These are phyloP conservation scores for Erebia epiphron DNA, from an alignment of 2,888 invertebrate species.

Conservation along the genomic window DNA sequence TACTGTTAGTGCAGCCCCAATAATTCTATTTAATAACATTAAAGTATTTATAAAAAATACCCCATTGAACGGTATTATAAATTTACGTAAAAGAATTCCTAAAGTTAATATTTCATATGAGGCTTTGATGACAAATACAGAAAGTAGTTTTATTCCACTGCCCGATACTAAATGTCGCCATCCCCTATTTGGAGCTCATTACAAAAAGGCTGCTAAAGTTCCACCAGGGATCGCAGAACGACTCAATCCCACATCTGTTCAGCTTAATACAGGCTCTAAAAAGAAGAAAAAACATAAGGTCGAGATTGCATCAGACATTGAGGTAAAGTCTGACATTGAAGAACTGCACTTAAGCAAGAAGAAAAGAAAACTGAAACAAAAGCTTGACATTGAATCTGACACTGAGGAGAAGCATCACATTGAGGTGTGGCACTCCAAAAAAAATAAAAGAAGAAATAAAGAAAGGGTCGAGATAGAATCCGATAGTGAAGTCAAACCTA, in stretches of 20 bases:
- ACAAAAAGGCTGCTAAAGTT: conserved; percentile 61
- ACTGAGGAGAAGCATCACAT: neutral
- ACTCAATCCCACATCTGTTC: conserved; percentile 40
- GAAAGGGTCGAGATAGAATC: neutral
- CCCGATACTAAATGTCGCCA: conserved; percentile 71
- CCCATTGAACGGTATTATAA: conserved; percentile 45
- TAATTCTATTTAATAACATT: conserved; percentile 47
- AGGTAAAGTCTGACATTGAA: conserved; percentile 19
- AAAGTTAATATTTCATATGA: conserved; percentile 58
- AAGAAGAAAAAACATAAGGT: conserved; percentile 58
- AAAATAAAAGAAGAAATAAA: neutral
- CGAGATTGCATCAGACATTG: conserved; percentile 35
- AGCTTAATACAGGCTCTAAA: conserved; percentile 36
- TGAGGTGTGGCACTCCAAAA: neutral
- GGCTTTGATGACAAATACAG: conserved; percentile 51
- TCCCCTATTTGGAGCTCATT: conserved; percentile 67
- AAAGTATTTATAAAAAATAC: conserved; percentile 51
- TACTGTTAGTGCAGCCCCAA: conserved; percentile 42
- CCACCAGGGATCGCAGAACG: conserved; percentile 51
- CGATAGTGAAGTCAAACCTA: conserved; percentile 23
- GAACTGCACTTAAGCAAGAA: neutral
- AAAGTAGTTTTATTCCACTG: conserved; percentile 60
- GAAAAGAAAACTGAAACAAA: neutral
- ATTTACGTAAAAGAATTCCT: conserved; percentile 62
- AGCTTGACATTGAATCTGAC: neutral